Percentiles rank a stretch among this genome's conserved stretches.
Conservation (phyloP, 2,888 invertebrate species). For the Bombyx huttoni region DNA sequence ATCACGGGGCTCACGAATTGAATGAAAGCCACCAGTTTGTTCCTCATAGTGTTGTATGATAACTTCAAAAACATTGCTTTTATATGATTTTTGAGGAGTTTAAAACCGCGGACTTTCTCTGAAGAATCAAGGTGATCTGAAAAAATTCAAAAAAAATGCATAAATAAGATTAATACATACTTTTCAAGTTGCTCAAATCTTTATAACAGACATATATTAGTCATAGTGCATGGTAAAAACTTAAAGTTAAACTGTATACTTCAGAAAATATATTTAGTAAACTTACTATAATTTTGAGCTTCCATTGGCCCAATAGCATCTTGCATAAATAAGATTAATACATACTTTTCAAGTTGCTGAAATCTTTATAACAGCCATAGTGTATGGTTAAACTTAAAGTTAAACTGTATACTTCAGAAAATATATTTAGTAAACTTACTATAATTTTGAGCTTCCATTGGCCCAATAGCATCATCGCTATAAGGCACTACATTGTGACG, state of each 20-base stretch:
- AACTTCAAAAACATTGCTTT: conserved; percentile 61
- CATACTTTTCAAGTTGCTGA: too few species aligned
- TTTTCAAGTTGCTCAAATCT: too few species aligned
- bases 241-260: not conserved
- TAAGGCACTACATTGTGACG: conserved; percentile 15
- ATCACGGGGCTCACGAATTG: conserved; percentile 57
- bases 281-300: conserved; percentile 16
- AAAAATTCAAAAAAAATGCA: conserved; percentile 16
- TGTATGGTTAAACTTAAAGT: not conserved
- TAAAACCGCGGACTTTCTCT: conserved; percentile 49
- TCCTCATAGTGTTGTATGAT: conserved; percentile 46
- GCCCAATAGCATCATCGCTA: conserved; percentile 31
- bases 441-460: conserved; percentile 18
- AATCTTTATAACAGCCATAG: too few species aligned
- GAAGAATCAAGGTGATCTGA: conserved; percentile 39
- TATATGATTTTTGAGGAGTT: conserved; percentile 49
- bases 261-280: not conserved
- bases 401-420: not conserved
- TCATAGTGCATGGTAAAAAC: too few species aligned
- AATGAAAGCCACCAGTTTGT: conserved; percentile 48
- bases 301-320: conserved; percentile 30
- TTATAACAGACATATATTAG: too few species aligned
- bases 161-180: too few species aligned
- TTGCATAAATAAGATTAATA: too few species aligned
- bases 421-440: conserved; percentile 12